Percentiles rank a stretch among this genome's conserved stretches.
Conservation (phyloP, 2,888 invertebrate genomes). For the Anthophora plumipes region DNA sequence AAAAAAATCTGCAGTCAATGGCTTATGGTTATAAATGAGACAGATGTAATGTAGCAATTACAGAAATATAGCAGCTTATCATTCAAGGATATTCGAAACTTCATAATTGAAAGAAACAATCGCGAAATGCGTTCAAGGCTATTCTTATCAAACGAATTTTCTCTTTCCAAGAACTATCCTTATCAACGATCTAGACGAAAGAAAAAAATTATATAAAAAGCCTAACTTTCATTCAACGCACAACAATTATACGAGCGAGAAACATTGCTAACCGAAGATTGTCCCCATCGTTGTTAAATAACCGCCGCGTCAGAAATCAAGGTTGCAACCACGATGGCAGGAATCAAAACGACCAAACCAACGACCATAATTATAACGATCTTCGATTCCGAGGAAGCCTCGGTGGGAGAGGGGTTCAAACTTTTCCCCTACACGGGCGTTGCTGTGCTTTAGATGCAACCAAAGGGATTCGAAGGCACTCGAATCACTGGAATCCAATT, state of each 20-base stretch:
- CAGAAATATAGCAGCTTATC: conserved; percentile 28
- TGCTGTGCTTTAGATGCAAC: background rate
- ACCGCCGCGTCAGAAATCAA: background rate
- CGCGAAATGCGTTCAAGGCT: background rate
- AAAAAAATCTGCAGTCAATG: conserved; percentile 63
- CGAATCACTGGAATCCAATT: conserved; percentile 42
- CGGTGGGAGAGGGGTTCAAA: no score
- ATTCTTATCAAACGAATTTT: background rate
- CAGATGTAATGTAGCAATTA: conserved; percentile 57
- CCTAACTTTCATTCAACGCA: background rate
- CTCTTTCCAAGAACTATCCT: no score
- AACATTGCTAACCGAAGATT: conserved; percentile 42
- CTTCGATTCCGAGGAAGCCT: background rate
- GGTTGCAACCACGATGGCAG: background rate
- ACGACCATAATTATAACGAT: conserved; percentile 42
- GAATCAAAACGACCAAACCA: conserved; percentile 6
- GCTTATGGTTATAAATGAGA: conserved; percentile 55
- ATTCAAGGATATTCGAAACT: conserved; percentile 32
- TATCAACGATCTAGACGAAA: no score
- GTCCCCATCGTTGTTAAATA: conserved; percentile 38
- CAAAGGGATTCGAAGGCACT: conserved; percentile 42
- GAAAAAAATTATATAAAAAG: background rate
- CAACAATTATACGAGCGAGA: background rate
- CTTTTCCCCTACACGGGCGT: background rate
- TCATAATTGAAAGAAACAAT: conserved; percentile 1